Percentiles rank a stretch among this genome's conserved stretches.
Evolutionary conservation across 2,797 vertebrate species (phyloP).

Genomic region (Clarias fuscus): DNA sequence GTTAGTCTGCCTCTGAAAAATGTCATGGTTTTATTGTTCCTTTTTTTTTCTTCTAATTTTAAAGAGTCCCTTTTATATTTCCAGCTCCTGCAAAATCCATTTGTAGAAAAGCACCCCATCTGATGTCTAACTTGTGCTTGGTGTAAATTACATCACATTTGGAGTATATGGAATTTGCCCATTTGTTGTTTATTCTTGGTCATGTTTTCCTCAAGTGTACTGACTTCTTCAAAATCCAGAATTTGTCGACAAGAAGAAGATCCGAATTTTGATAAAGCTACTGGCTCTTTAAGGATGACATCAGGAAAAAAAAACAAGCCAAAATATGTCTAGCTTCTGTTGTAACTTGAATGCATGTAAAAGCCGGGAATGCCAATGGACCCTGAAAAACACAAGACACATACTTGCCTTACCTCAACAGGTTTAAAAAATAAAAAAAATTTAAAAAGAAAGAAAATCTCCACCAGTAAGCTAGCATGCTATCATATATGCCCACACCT

Average conservation of each 20-base stretch:
- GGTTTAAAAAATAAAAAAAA: background rate
- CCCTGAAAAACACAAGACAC: constrained; percentile 44
- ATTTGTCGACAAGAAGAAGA: constrained; percentile 31
- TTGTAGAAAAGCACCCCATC: constrained; percentile 51
- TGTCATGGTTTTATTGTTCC: constrained; percentile 42
- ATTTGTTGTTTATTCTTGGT: constrained; percentile 32
- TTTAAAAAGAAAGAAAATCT: background rate
- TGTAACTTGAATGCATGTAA: constrained; percentile 37
- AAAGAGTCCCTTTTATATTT: constrained; percentile 47
- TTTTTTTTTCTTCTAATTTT: constrained; percentile 32
- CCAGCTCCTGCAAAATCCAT: constrained; percentile 41
- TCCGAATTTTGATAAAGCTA: constrained; percentile 24
- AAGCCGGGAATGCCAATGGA: constrained; percentile 29
- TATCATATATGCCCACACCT: background rate
- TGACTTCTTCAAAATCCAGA: constrained; percentile 29
- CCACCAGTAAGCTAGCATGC: constrained; percentile 34
- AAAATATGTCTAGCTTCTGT: constrained; percentile 42
- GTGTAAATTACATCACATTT: constrained; percentile 49
- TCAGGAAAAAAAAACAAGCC: constrained; percentile 28
- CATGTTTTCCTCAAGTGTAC: constrained; percentile 45
- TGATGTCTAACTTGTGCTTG: constrained; percentile 49
- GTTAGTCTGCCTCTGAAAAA: constrained; percentile 54
- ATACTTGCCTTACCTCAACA: constrained; percentile 41
- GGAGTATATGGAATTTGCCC: constrained; percentile 22
- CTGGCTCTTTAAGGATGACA: constrained; percentile 29